Percentiles rank a stretch among this genome's conserved stretches.
These are phyloP conservation scores for Diachasmimorpha longicaudata DNA, from an alignment of 1,140 invertebrate genomes.

Conservation along the genomic window DNA sequence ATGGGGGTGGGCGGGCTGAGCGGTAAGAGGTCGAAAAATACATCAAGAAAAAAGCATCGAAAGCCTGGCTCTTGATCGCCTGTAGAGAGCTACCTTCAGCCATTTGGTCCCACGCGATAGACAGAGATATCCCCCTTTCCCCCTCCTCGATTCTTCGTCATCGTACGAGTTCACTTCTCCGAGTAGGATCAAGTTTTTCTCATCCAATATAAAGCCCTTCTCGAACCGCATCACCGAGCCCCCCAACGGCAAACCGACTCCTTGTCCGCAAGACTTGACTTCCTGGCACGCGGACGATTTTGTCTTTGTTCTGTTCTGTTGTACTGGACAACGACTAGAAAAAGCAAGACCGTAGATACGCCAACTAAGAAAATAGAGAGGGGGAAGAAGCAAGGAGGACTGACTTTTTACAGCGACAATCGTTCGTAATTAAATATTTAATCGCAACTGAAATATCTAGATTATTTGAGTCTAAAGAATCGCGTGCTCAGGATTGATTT, in stretches of 20 bases:
- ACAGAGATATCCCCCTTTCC: not conserved
- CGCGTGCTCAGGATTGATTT: not conserved
- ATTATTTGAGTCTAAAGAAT: not conserved
- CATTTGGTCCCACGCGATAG: conserved; percentile 8
- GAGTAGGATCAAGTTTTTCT: conserved; percentile 57
- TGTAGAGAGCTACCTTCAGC: not conserved
- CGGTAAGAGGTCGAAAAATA: not conserved
- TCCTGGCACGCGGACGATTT: conserved; percentile 57
- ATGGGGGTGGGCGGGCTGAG: no score
- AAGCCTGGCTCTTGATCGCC: not conserved
- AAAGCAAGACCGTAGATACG: not conserved
- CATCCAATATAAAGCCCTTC: conserved; percentile 32
- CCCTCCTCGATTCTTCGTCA: not conserved
- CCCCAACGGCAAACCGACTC: conserved; percentile 14
- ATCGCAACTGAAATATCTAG: conserved; percentile 7
- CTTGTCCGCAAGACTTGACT: conserved; percentile 40
- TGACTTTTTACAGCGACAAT: not conserved
- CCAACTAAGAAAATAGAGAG: not conserved
- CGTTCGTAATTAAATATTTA: not conserved
- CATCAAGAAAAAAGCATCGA: not conserved
- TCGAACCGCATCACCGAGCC: conserved; percentile 44
- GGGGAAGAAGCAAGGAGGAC: not conserved
- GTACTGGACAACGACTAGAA: not conserved
- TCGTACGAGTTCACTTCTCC: conserved; percentile 33
- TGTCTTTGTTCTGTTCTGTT: conserved; percentile 40